Percentiles rank a stretch among this genome's conserved stretches.
Conservation (phyloP, 2,888 invertebrate genomes). For the Zelleria hepariella region DNA sequence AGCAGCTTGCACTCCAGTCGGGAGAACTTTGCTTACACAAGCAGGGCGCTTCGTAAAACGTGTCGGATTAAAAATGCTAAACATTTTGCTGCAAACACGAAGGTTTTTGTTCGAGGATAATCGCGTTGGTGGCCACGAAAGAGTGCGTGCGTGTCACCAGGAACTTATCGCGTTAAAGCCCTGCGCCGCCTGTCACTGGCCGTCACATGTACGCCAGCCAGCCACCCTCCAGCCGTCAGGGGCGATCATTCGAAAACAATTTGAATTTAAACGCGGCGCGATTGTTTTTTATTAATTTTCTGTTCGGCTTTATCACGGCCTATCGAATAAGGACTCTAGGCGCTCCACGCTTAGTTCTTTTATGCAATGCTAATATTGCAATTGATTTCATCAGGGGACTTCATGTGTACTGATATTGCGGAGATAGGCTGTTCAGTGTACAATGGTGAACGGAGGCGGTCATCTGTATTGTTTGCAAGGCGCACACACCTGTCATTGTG, state of each 20-base stretch:
- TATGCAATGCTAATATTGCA: neutral
- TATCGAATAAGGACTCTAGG: neutral
- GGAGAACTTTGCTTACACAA: too few relatives aligned
- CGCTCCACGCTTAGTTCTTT: neutral
- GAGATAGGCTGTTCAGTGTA: neutral
- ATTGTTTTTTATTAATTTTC: constrained; percentile 17
- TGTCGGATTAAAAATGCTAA: too few relatives aligned
- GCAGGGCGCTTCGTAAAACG: too few relatives aligned
- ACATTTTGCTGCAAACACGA: neutral
- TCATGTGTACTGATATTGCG: neutral
- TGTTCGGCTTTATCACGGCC: neutral
- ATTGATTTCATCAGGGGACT: neutral
- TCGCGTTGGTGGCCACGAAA: constrained; percentile 22
- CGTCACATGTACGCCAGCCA: constrained; percentile 23
- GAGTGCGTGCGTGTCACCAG: constrained; percentile 41
- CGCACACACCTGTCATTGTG: neutral
- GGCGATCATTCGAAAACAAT: constrained; percentile 17
- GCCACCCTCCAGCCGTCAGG: constrained; percentile 6
- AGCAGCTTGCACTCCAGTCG: neutral
- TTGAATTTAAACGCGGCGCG: constrained; percentile 18
- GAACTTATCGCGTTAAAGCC: constrained; percentile 24
- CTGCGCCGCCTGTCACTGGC: constrained; percentile 37
- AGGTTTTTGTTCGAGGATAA: neutral
- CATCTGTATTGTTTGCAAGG: neutral
- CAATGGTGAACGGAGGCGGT: neutral